A percentile compares a stretch with the other conserved stretches of the same genome.
Conservation (phyloP, 2,113 vertebrate genomes). For the Neolamprologus kungweensis region DNA sequence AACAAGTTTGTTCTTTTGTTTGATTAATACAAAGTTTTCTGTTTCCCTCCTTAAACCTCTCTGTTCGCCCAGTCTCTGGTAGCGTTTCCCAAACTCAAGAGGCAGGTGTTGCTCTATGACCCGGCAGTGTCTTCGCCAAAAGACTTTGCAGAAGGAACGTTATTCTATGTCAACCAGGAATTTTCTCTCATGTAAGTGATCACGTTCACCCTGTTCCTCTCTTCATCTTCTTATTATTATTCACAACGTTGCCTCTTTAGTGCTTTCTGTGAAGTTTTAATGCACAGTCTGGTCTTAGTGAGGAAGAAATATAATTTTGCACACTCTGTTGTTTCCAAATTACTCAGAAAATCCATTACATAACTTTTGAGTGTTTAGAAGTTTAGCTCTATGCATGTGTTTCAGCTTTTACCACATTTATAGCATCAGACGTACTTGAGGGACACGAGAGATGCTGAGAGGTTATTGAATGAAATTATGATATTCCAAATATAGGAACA, state of each 20-base stretch:
- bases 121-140: slow-evolving; percentile 95
- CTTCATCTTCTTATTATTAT: accelerated
- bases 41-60: neutral
- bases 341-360: neutral
- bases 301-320: neutral
- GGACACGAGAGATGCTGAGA: neutral
- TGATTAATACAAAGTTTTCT: neutral
- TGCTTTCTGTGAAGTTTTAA: neutral
- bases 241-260: neutral
- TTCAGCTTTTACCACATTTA: neutral
- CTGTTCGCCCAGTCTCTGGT: slow-evolving; percentile 84
- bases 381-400: neutral
- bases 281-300: neutral
- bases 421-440: neutral
- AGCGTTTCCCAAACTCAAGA: slow-evolving; percentile 98
- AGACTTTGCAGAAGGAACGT: slow-evolving; percentile 97
- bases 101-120: slow-evolving; percentile 95
- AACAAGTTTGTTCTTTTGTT: neutral
- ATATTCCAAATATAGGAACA: neutral
- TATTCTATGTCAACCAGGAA: slow-evolving; percentile 98
- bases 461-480: neutral
- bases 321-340: neutral
- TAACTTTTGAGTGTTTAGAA: neutral
- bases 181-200: slow-evolving; percentile 93
- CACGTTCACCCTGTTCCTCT: neutral